Conservation (phyloP, 2,113 vertebrate species). For the Phocoena sinus region DNA sequence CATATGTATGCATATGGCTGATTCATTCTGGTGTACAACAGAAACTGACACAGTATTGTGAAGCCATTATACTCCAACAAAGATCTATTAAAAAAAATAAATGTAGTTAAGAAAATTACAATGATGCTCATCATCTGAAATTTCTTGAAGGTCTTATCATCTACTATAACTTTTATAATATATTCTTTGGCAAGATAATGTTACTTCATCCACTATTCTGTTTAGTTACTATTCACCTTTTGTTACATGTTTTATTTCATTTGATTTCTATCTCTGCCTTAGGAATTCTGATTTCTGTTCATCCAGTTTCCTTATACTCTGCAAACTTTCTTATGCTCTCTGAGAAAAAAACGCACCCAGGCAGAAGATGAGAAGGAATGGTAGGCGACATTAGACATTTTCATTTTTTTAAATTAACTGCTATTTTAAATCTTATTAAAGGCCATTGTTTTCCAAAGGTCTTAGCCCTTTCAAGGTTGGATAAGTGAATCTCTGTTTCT, state of each 20-base stretch:
- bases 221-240: constrained; percentile 63
- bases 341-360: not conserved
- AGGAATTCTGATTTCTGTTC: not conserved
- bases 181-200: constrained; percentile 48
- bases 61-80: too few species aligned
- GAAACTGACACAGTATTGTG: too few species aligned
- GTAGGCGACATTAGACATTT: not conserved
- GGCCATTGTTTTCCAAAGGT: constrained; percentile 81
- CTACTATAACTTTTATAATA: constrained; percentile 54
- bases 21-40: too few species aligned
- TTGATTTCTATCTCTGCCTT: constrained; percentile 48
- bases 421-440: constrained; percentile 75
- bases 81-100: not conserved
- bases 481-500: constrained; percentile 73
- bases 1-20: too few species aligned
- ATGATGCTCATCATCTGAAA: constrained; percentile 57
- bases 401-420: constrained; percentile 23
- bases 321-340: not conserved
- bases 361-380: constrained; percentile 23
- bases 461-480: constrained; percentile 81
- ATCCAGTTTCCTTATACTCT: not conserved
- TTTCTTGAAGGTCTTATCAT: constrained; percentile 59
- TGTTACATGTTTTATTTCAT: constrained; percentile 61
- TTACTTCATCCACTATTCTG: constrained; percentile 60
- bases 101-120: constrained; percentile 66